Percentiles rank a stretch among this genome's conserved stretches.
Evolutionary conservation across 2,113 vertebrate species (phyloP).

Genomic region (Bungarus multicinctus): DNA sequence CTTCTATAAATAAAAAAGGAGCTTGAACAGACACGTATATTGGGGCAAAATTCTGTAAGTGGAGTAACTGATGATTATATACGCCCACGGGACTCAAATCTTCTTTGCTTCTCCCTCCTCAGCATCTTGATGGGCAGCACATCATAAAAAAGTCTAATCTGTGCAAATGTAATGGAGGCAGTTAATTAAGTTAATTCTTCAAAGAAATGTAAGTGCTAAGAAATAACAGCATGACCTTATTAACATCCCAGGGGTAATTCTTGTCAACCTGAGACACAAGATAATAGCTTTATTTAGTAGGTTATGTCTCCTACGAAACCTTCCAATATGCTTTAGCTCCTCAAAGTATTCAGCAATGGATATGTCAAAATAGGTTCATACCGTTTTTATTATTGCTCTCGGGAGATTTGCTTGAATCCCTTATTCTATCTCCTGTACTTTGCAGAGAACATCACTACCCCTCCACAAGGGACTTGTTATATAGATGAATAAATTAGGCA

Average conservation of each 20-base stretch:
- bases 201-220: neutral
- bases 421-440: neutral
- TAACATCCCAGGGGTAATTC: neutral
- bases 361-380: neutral
- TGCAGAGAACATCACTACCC: neutral
- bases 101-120: neutral
- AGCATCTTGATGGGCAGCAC: neutral
- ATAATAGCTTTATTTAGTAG: neutral
- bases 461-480: neutral
- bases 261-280: neutral
- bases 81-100: neutral
- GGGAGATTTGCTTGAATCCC: neutral
- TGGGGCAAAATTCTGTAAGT: neutral
- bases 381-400: neutral
- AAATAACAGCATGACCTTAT: neutral
- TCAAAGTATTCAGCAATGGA: accelerated
- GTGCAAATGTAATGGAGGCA: neutral
- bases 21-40: neutral
- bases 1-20: neutral
- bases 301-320: neutral
- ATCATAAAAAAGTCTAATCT: neutral
- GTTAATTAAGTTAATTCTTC: neutral
- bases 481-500: slow-evolving; percentile 1
- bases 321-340: neutral
- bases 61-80: neutral